These are phyloP conservation scores for Pogonophryne albipinna DNA, from an alignment of 2,797 vertebrate species.

Conservation along the genomic window DNA sequence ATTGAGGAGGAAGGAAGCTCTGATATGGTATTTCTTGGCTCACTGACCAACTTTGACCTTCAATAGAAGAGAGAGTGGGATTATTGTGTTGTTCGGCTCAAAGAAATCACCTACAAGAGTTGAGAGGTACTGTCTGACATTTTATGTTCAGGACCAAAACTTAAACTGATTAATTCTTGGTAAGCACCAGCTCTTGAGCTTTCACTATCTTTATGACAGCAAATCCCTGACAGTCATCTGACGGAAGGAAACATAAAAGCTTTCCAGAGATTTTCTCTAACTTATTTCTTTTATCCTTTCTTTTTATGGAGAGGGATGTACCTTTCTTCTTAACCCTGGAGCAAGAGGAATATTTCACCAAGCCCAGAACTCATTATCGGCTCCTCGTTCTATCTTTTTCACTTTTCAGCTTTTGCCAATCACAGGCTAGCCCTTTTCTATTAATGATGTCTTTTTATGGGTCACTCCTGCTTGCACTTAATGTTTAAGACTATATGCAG, in stretches of 20 bases:
- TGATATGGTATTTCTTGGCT: slow-evolving; percentile 99
- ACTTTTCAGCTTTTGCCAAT: slow-evolving; percentile 71
- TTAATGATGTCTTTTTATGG: slow-evolving; percentile 76
- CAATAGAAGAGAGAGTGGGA: slow-evolving; percentile 91
- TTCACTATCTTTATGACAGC: slow-evolving; percentile 83
- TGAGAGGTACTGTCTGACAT: slow-evolving; percentile 91
- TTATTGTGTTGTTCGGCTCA: slow-evolving; percentile 94
- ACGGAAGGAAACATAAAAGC: slow-evolving; percentile 81
- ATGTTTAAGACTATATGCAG: slow-evolving; percentile 43
- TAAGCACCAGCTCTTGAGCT: slow-evolving; percentile 84
- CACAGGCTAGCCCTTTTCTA: slow-evolving; percentile 57
- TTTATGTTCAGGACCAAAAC: slow-evolving; percentile 87
- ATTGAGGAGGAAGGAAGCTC: slow-evolving; percentile 95
- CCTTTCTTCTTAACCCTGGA: slow-evolving; percentile 60
- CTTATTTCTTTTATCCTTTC: slow-evolving; percentile 72
- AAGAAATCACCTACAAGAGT: slow-evolving; percentile 95
- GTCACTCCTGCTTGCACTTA: slow-evolving; percentile 44
- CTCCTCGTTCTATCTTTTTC: slow-evolving; percentile 65
- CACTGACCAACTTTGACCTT: slow-evolving; percentile 99
- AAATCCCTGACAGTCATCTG: slow-evolving; percentile 83
- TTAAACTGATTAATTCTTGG: slow-evolving; percentile 94
- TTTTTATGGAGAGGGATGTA: slow-evolving; percentile 70
- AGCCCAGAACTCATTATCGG: slow-evolving; percentile 75
- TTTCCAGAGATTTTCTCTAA: slow-evolving; percentile 72
- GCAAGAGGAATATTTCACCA: slow-evolving; percentile 65